Evolutionary conservation across 2,888 invertebrate species (phyloP), one percentile per base, ranked within the genome.

Genomic region (Trissoscelio sp.): DNA sequence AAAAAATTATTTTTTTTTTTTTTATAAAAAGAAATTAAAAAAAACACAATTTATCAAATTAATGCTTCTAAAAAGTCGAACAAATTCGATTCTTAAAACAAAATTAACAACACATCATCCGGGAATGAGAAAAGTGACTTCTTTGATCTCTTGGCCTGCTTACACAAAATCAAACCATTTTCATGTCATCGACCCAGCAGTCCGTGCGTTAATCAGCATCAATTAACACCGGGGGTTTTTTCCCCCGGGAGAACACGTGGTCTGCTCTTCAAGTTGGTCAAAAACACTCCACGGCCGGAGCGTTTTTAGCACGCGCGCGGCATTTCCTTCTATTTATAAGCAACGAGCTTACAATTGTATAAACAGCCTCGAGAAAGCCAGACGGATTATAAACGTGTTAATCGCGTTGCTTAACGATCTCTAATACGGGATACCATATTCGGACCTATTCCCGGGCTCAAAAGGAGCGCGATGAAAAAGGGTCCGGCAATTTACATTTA

Each of bases 261-360:
- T 22, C 37, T 22, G 53, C n/a, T n/a, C 62, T 39, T 4, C 53
- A 53, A 73, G 53, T 53, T 62, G 73, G 60, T 62, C 53, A 62
- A 62, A 73, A 73, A 53, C 62, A 14, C 53, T 18, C 24, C 46
- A 31, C 39, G 48, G 46, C 20, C 39, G 57, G 18, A 24, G 28
- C 28, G 66, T 66, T 75, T 66, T 66, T 66, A 66, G 75, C 75
- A 44, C 73, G 42, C 6, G n/a, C 39, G n/a, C 37, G 57, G 66
- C 28, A 58, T 75, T 75, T 58, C 55, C 60, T 66, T 79, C 79
- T 79, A 73, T 79, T 79, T 73, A 79, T 79, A 79, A 79, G 67
- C 73, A 58, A 66, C 72, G 64, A 72, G 78, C 79, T 67, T 58
- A 67, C 64, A 72, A 79, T 72, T 58, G 48, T 72, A 69, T 62